Percentiles rank a stretch among this genome's conserved stretches.
phyloP scores from a whole-genome alignment of 2,888 invertebrate species.

The Synergus umbraculus region DNA sequence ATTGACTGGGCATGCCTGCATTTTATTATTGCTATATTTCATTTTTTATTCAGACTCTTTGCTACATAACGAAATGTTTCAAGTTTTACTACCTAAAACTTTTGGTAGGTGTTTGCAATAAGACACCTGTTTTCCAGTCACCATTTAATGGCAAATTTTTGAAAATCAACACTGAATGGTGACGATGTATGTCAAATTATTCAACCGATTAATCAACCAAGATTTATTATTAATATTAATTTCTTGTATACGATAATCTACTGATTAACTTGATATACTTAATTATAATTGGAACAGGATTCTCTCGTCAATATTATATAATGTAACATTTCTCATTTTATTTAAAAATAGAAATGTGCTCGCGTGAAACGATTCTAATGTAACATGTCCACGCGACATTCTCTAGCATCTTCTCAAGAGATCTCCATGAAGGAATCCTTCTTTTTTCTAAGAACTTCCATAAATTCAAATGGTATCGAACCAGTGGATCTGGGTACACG shows the following conservation, averaged over 20 bases:
- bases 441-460: conserved; percentile 43
- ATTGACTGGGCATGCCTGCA: not conserved
- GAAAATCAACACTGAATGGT: not conserved
- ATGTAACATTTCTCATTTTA: no score
- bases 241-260: no score
- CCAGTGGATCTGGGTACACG: conserved; percentile 34
- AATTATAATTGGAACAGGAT: no score
- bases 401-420: conserved; percentile 19
- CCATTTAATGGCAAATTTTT: not conserved
- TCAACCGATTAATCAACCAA: not conserved
- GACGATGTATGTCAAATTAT: not conserved
- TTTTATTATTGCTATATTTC: not conserved
- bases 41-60: not conserved
- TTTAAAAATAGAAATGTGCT: not conserved
- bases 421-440: conserved; percentile 10
- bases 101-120: no score
- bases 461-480: conserved; percentile 43
- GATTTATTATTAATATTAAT: not conserved
- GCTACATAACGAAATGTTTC: not conserved
- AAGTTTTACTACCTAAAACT: no score
- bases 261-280: no score
- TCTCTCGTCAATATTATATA: no score
- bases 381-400: conserved; percentile 19
- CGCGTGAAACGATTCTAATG: conserved; percentile 29
- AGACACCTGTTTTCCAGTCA: no score